phyloP scores from a whole-genome alignment of 2,888 invertebrate species.

The Prionchulus punctatus region DNA sequence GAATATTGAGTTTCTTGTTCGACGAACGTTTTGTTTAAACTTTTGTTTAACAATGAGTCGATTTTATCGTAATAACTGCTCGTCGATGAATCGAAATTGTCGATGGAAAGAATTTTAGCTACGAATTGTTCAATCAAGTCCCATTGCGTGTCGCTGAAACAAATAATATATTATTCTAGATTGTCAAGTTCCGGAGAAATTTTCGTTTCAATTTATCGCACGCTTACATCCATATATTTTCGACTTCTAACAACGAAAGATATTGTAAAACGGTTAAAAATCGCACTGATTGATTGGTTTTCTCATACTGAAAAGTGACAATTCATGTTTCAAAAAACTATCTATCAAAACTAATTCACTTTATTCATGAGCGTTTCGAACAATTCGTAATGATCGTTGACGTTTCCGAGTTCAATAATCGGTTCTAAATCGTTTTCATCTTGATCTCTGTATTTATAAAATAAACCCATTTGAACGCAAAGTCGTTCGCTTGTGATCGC shows the following conservation, averaged over 20 bases:
- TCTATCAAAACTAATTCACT: background rate
- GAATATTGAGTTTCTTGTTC: no score
- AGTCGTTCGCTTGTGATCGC: background rate
- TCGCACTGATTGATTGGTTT: background rate
- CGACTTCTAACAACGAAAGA: background rate
- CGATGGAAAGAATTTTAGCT: no score
- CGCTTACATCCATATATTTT: no score
- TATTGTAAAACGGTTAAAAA: background rate
- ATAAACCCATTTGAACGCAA: background rate
- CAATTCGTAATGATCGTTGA: background rate
- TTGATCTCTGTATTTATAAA: background rate
- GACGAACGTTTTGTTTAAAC: no score
- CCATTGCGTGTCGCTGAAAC: background rate
- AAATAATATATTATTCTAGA: no score
- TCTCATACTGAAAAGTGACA: background rate
- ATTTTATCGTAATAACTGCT: no score
- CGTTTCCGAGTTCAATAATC: background rate
- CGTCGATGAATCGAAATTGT: no score
- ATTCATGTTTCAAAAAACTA: background rate
- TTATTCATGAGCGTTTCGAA: background rate
- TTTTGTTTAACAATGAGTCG: no score
- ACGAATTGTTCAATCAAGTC: slow-evolving; percentile 1
- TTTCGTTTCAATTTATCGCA: no score
- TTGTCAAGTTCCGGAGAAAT: no score
- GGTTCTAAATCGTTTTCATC: background rate